phyloP scores from a whole-genome alignment of 2,888 invertebrate species.

The Cephus pygmeus region DNA sequence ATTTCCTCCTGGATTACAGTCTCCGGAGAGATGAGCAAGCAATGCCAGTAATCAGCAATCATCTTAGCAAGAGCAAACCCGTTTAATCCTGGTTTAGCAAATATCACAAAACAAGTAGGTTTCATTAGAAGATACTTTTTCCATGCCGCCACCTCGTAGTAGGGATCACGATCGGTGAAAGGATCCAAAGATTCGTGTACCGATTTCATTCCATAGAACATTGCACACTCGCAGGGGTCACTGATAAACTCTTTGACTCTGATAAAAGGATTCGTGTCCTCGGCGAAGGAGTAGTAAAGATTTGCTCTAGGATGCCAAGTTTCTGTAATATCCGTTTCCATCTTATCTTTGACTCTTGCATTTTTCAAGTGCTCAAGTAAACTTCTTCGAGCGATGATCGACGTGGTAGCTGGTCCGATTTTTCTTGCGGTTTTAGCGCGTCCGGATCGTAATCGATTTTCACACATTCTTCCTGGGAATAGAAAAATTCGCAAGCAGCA shows the following conservation, averaged over 20 bases:
- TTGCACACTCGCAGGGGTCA: slow-evolving; percentile 17
- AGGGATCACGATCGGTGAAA: slow-evolving; percentile 56
- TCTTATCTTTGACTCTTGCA: slow-evolving; percentile 23
- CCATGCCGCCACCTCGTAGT: slow-evolving; percentile 70
- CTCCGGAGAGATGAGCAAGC: slow-evolving; percentile 72
- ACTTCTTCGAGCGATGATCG: slow-evolving; percentile 49
- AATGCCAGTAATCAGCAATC: slow-evolving; percentile 70
- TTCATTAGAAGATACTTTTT: slow-evolving; percentile 66
- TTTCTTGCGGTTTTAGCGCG: background rate
- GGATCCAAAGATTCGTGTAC: slow-evolving; percentile 24
- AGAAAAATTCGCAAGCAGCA: background rate
- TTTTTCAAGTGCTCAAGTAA: slow-evolving; percentile 46
- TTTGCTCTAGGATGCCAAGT: slow-evolving; percentile 61
- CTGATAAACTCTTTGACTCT: slow-evolving; percentile 44
- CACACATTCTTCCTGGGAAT: background rate
- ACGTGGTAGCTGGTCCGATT: slow-evolving; percentile 20
- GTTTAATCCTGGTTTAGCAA: slow-evolving; percentile 72
- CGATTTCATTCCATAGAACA: background rate
- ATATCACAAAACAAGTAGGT: slow-evolving; percentile 71
- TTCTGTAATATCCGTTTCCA: slow-evolving; percentile 23
- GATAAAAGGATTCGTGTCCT: slow-evolving; percentile 64
- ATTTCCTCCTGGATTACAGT: slow-evolving; percentile 71
- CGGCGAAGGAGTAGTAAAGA: slow-evolving; percentile 65
- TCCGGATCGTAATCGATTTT: background rate
- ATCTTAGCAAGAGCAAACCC: slow-evolving; percentile 69